phyloP scores from a whole-genome alignment of 2,888 invertebrate genomes.

The Pemphredon lugubris region DNA sequence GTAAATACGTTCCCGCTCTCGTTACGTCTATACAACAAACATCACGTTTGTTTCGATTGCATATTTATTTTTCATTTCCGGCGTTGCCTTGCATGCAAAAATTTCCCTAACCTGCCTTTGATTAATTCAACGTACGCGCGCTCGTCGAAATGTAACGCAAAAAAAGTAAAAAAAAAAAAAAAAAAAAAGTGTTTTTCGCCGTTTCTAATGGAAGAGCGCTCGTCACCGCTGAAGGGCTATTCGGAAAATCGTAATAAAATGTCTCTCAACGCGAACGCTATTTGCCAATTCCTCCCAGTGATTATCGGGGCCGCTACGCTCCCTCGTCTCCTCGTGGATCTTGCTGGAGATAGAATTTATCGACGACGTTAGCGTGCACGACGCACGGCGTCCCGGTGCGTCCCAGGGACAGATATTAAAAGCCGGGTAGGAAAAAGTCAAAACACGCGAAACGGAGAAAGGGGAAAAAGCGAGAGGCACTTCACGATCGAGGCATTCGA shows the following conservation, averaged over 20 bases:
- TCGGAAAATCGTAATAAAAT: constrained; percentile 7
- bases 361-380: not conserved
- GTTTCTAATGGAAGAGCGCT: no score
- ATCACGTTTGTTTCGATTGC: constrained; percentile 21
- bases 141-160: not conserved
- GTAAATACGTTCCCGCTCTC: constrained; percentile 28
- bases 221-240: no score
- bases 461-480: constrained; percentile 35
- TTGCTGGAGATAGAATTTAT: not conserved
- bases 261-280: not conserved
- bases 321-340: not conserved
- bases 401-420: constrained; percentile 35
- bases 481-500: constrained; percentile 51
- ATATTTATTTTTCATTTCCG: constrained; percentile 43
- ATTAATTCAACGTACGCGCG: constrained; percentile 15
- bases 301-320: not conserved
- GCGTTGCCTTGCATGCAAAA: constrained; percentile 14
- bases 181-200: no score
- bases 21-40: constrained; percentile 19
- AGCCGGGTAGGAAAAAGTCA: constrained; percentile 18
- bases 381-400: not conserved
- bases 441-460: constrained; percentile 26
- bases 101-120: constrained; percentile 11
- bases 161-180: no score
- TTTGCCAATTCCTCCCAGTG: not conserved